Evolutionary conservation across 2,797 vertebrate genomes (phyloP), one percentile per base, ranked within the genome.

Genomic region (Tarsius wallacei): DNA sequence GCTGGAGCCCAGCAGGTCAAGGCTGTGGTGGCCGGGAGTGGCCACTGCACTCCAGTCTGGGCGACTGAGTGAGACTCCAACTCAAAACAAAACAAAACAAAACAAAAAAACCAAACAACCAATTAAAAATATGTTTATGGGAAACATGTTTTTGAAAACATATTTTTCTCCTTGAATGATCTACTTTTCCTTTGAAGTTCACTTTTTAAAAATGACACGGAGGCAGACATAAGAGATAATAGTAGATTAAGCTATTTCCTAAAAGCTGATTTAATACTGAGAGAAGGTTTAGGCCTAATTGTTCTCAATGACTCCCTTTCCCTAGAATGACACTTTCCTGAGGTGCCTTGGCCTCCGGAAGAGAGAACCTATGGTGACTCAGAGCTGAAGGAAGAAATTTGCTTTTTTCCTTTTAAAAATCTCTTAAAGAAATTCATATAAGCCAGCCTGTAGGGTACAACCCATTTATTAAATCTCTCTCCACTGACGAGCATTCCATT

Each of bases 191-290:
- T 73, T 97, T 33, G 21, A 73, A 71, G 77, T 4, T 74, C 10
- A 83, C 16, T 16, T 4, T 74, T 86, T 87, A 80, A 55, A 16
- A 77, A 89, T 64, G 2, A 24, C 71, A 90, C 49, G 57, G 17
- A 95, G 26, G 31, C 42, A 83, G 59, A 82, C 77, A 83, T 88
- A 91, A 80, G 63, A 66, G 78, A 80, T 70, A 82, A 89, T 15
- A 22, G 24, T 24, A 24, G 14, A 15, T 80, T 70, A 66, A 82
- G 7, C 26, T 83, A 9, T 33, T 84, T 78, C 57, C n/a, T 83
- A 81, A 95, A 90, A 63, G 17, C 26, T 78, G 22, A 94, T 87
- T 22, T 86, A 91, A 81, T 19, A 82, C 3, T 33, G 33, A 83
- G 77, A 74, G 33, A 68, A 68, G 36, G 7, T 71, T 51, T 10